These are phyloP conservation scores for Epinephelus malabaricus DNA, from an alignment of 2,797 vertebrate species.

Conservation along the genomic window DNA sequence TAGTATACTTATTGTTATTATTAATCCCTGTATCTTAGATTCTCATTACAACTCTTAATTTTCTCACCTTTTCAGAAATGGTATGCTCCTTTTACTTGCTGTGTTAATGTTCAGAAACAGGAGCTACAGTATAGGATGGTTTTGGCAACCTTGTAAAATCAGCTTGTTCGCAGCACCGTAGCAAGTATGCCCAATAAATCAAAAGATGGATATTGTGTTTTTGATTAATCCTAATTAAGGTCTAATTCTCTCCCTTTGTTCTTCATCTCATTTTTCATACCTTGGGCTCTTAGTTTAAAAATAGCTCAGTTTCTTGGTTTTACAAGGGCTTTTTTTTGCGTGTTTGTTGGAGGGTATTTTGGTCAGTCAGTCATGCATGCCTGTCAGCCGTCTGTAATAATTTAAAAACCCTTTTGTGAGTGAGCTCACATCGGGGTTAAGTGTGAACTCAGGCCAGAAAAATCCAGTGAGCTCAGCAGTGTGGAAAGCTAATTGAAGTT, in stretches of 20 bases:
- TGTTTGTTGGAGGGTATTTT: constrained; percentile 59
- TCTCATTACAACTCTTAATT: not conserved
- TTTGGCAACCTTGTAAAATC: not conserved
- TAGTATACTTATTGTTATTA: constrained; percentile 4
- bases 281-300: constrained; percentile 35
- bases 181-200: constrained; percentile 7
- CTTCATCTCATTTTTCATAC: constrained; percentile 18
- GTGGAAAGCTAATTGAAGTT: constrained; percentile 62
- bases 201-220: constrained; percentile 18
- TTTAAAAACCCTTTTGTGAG: constrained; percentile 56
- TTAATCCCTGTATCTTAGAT: not conserved
- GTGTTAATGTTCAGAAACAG: not conserved
- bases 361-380: constrained; percentile 66
- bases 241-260: constrained; percentile 10
- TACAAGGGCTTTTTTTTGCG: constrained; percentile 8
- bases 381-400: constrained; percentile 64
- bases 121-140: not conserved
- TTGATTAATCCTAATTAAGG: constrained; percentile 26
- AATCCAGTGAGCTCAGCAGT: constrained; percentile 54
- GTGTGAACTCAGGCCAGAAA: constrained; percentile 36
- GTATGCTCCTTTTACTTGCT: not conserved
- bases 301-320: constrained; percentile 50
- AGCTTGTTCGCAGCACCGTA: not conserved
- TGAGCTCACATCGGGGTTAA: constrained; percentile 51
- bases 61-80: not conserved